phyloP scores from a whole-genome alignment of 2,797 vertebrate species.

The Tokudaia tokunoshimensis region DNA sequence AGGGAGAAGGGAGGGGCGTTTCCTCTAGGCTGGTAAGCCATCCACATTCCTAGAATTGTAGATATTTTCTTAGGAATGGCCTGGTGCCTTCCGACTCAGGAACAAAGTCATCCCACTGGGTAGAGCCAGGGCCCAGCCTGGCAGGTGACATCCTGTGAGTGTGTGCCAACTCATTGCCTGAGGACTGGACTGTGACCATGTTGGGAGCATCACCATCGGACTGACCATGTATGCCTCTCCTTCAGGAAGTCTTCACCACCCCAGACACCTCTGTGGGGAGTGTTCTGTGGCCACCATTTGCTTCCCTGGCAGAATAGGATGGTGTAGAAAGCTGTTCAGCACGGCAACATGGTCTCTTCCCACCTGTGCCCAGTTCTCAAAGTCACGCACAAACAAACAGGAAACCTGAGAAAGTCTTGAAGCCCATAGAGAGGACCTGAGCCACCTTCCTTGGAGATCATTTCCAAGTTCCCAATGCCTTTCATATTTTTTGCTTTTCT shows the following conservation, averaged over 20 bases:
- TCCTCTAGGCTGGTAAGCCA: constrained; percentile 4
- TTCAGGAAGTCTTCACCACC: neutral
- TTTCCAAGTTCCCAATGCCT: neutral
- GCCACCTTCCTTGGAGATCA: neutral
- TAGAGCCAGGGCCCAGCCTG: neutral
- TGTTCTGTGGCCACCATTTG: neutral
- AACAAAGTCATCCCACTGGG: neutral
- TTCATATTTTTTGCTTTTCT: neutral
- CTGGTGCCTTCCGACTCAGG: constrained; percentile 54
- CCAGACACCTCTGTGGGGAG: neutral
- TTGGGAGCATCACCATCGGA: neutral
- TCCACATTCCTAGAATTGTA: constrained; percentile 13
- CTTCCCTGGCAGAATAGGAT: constrained; percentile 5
- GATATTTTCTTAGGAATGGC: constrained; percentile 52
- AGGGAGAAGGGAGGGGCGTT: constrained; percentile 18
- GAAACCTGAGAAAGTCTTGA: neutral
- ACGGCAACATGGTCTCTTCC: neutral
- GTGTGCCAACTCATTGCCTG: constrained; percentile 13
- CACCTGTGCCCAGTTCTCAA: neutral
- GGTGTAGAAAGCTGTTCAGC: neutral
- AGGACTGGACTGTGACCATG: neutral
- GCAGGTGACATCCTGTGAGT: neutral
- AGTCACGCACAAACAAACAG: neutral
- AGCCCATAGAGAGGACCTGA: neutral
- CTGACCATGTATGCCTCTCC: neutral